Conservation (phyloP, 1,140 invertebrate species). For the Mylabris phalerata region DNA sequence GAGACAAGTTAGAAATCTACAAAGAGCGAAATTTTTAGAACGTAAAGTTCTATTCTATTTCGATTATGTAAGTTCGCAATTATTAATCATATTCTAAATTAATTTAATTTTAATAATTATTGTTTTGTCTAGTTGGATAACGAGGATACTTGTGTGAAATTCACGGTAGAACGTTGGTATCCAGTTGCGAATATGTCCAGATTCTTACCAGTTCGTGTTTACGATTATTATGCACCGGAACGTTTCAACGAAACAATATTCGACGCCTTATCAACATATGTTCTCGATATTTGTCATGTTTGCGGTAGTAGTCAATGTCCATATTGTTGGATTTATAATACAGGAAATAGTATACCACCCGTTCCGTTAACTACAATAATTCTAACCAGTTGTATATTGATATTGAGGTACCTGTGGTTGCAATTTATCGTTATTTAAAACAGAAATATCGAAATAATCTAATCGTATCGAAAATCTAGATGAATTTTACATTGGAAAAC, state of each 20-base stretch:
- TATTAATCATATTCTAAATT: background rate
- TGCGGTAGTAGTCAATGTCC: constrained; percentile 97
- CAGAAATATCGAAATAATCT: background rate
- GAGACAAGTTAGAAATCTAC: constrained; percentile 66
- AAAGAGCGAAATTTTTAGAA: constrained; percentile 74
- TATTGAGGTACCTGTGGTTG: constrained; percentile 37
- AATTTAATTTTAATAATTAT: constrained; percentile 1
- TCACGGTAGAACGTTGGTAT: constrained; percentile 89
- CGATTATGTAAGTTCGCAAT: constrained; percentile 67
- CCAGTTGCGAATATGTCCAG: constrained; percentile 95
- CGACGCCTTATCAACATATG: constrained; percentile 79
- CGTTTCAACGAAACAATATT: constrained; percentile 92
- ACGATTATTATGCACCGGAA: constrained; percentile 97
- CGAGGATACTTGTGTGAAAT: constrained; percentile 81
- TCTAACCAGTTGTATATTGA: constrained; percentile 34
- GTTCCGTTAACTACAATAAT: constrained; percentile 37
- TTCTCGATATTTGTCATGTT: constrained; percentile 94
- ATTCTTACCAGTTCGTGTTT: constrained; percentile 82
- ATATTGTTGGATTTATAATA: constrained; percentile 88
- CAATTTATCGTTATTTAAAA: constrained; percentile 24
- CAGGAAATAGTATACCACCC: constrained; percentile 44
- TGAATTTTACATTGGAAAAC: constrained; percentile 3
- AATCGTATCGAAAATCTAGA: background rate
- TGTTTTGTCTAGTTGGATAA: constrained; percentile 58
- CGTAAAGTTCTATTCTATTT: constrained; percentile 91